These are phyloP conservation scores for Steinernema khuongi DNA, from an alignment of 1,140 invertebrate species.

Conservation along the genomic window DNA sequence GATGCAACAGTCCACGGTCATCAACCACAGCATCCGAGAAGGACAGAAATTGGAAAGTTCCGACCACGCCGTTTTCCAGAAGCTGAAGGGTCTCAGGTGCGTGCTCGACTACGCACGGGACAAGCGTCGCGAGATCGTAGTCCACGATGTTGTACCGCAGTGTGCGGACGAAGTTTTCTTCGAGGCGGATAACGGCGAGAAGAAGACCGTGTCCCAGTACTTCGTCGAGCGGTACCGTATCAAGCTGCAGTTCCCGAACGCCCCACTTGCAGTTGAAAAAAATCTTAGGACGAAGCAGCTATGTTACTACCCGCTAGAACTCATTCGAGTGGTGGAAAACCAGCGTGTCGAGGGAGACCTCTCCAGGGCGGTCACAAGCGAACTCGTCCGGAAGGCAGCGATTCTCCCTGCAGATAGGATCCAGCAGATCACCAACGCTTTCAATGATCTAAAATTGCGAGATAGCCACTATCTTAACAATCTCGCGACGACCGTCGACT, in stretches of 20 bases:
- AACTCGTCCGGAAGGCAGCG: slow-evolving; percentile 27
- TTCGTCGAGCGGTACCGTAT: slow-evolving; percentile 24
- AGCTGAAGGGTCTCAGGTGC: not conserved
- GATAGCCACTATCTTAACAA: slow-evolving; percentile 11
- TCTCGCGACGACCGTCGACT: slow-evolving; percentile 18
- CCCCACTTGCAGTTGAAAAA: not conserved
- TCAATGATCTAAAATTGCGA: not conserved
- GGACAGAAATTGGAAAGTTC: not conserved
- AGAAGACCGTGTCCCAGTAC: slow-evolving; percentile 24
- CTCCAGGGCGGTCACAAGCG: slow-evolving; percentile 8
- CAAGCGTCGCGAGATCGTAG: not conserved
- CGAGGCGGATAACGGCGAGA: slow-evolving; percentile 17
- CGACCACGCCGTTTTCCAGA: not conserved
- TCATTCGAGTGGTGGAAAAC: slow-evolving; percentile 15
- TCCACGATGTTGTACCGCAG: not conserved
- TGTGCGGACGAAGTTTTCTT: not conserved
- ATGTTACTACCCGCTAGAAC: slow-evolving; percentile 21
- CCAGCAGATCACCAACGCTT: slow-evolving; percentile 1
- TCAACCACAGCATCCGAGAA: not conserved
- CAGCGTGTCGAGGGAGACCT: slow-evolving; percentile 34
- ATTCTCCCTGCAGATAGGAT: slow-evolving; percentile 19
- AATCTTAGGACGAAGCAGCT: not conserved
- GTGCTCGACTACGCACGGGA: not conserved
- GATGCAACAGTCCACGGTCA: not conserved
- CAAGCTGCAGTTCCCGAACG: slow-evolving; percentile 12